Conservation (phyloP, 2,113 vertebrate genomes). For the Burhinus oedicnemus region DNA sequence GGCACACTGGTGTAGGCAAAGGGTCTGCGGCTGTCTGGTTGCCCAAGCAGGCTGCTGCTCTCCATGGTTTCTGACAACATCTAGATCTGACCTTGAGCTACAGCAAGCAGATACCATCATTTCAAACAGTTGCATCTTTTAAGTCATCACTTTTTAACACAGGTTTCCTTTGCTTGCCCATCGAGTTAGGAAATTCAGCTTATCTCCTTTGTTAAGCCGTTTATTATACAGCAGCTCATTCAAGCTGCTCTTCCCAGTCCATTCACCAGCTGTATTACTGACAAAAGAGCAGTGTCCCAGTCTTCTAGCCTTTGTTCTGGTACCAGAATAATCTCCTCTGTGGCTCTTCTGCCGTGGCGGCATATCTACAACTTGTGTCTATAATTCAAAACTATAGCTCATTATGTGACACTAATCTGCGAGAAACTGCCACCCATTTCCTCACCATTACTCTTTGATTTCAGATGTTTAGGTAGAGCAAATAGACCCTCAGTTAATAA, state of each 20-base stretch:
- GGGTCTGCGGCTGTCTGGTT: not conserved
- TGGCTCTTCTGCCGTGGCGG: not conserved
- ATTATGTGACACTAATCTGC: not conserved
- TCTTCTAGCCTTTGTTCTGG: not conserved
- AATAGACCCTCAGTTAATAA: constrained; percentile 7
- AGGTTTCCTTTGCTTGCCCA: not conserved
- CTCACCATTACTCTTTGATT: not conserved
- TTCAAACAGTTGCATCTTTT: not conserved
- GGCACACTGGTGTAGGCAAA: not conserved
- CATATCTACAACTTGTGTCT: not conserved
- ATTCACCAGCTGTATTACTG: not conserved
- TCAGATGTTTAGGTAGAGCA: constrained; percentile 4
- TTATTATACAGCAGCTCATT: not conserved
- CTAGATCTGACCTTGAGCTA: not conserved
- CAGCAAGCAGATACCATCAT: not conserved
- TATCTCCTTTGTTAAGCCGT: not conserved
- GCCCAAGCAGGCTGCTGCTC: not conserved
- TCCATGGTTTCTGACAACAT: not conserved
- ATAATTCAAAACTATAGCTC: not conserved
- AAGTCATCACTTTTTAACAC: not conserved
- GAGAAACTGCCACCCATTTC: constrained; percentile 1
- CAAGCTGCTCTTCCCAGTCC: not conserved
- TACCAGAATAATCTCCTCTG: not conserved
- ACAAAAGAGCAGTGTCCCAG: not conserved
- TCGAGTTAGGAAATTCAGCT: not conserved